Percentiles rank a stretch among this genome's conserved stretches.
phyloP scores from a whole-genome alignment of 1,140 invertebrate genomes.

The Geopemphigus sp. region DNA sequence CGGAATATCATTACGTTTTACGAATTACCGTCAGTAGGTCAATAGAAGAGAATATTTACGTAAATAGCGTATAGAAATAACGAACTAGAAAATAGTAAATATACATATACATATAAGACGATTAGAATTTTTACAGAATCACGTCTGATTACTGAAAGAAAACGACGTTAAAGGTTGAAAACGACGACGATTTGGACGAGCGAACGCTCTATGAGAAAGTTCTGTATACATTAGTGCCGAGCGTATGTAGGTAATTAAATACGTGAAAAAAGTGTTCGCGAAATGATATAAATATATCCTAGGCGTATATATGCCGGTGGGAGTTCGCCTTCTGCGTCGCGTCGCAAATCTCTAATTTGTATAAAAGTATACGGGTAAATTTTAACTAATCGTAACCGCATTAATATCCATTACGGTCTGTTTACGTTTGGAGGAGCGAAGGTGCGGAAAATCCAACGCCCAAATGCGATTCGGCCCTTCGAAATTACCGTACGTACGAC shows the following conservation, averaged over 20 bases:
- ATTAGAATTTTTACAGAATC: too few species aligned
- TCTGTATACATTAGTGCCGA: neutral
- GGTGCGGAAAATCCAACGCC: neutral
- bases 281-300: neutral
- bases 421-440: neutral
- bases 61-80: too few species aligned
- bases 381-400: conserved; percentile 10
- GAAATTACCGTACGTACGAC: neutral
- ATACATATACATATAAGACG: too few species aligned
- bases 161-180: neutral
- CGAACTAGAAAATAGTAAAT: too few species aligned
- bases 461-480: neutral
- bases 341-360: conserved; percentile 21
- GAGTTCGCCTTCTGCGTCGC: neutral
- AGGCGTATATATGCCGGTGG: neutral
- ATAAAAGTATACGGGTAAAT: conserved; percentile 16
- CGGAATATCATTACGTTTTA: too few species aligned
- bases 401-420: conserved; percentile 32
- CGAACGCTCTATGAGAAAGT: neutral
- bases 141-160: too few species aligned
- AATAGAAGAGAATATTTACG: too few species aligned
- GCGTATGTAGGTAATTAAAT: conserved; percentile 5
- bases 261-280: neutral
- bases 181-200: neutral
- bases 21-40: too few species aligned